Base-by-base conservation (phyloP, 92 coral and sea anemone genomes). In the Pocillopora meandrina region DNA sequence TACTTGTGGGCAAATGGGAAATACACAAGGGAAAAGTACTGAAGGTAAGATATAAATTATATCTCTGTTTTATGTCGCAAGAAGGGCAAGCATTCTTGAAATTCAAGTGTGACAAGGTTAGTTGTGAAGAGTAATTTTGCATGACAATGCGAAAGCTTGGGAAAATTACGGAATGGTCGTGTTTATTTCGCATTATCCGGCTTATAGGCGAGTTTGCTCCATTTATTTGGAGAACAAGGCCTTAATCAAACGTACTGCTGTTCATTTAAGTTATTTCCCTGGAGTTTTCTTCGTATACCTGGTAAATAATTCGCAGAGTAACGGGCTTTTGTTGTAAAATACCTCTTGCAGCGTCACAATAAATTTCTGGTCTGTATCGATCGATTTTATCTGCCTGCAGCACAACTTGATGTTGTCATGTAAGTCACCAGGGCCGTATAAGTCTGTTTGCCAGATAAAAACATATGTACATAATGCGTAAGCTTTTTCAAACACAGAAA, bases 1-100 rank as follows among this genome's bases (percentile, higher is more conserved):
- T 63, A 16, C 10, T 19, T 12, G 19, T 76, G 36, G 49, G 59
- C 65, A 62, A 61, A 91, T 91, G 95, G 94, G 95, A 13, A 89
- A 88, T 76, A 57, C 90, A 16, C 95, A 91, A 75, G 90, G 88
- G 69, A 81, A 83, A 78, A 79, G 90, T 56, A 76, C 85, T 62
- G 84, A 86, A 81, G 95, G 95, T 91, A 74, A 88, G 90, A 14
- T 12, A 84, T 13, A 35, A 15, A 73, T 65, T 35, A 67, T n/a
- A 77, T 57, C 57, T 76, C 35, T 56, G 21, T 16, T 57, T 84
- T 67, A 19, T 12, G 85, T 71, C 77, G 82, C 21, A 61, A 84
- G 62, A 69, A 31, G 65, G 36, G 69, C 65, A 15, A 61, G 76
- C 80, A 84, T 75, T 56, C 79, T 77, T 76, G 60, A 84, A 84